These are phyloP conservation scores for Puma concolor DNA, from an alignment of 2,113 vertebrate species.

Conservation along the genomic window DNA sequence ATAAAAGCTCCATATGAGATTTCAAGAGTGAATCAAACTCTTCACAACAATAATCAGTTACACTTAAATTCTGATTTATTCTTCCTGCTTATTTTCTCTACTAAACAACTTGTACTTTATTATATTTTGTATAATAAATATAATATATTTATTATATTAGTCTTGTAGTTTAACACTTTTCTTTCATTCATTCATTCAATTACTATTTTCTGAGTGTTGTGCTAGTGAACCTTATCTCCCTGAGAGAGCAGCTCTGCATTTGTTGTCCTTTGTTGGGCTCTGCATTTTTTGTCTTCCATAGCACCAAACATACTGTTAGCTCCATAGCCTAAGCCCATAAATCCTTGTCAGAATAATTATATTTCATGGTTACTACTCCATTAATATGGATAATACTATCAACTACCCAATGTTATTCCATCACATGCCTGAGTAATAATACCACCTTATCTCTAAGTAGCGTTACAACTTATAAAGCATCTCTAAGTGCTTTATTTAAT, in stretches of 20 bases:
- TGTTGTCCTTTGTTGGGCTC: neutral
- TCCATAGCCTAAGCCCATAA: neutral
- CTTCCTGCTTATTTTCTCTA: constrained; percentile 34
- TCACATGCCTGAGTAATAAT: neutral
- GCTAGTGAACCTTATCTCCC: neutral
- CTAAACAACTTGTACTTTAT: constrained; percentile 26
- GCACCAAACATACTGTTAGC: neutral
- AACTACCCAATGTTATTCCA: neutral
- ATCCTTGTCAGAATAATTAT: constrained; percentile 17
- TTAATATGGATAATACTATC: neutral
- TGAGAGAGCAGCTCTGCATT: neutral
- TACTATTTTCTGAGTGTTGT: neutral
- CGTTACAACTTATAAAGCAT: constrained; percentile 9
- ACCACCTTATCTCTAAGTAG: neutral
- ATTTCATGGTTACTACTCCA: neutral
- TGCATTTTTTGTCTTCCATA: constrained; percentile 17
- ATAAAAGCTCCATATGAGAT: neutral
- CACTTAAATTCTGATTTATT: neutral
- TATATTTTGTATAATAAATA: neutral
- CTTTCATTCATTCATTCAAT: neutral
- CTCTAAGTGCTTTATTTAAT: neutral
- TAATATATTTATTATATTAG: neutral
- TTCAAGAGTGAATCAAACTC: constrained; percentile 23
- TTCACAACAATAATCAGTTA: neutral
- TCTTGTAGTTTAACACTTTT: constrained; percentile 33